These are phyloP conservation scores for Vanessa atalanta DNA, from an alignment of 1,140 invertebrate species.

Conservation along the genomic window DNA sequence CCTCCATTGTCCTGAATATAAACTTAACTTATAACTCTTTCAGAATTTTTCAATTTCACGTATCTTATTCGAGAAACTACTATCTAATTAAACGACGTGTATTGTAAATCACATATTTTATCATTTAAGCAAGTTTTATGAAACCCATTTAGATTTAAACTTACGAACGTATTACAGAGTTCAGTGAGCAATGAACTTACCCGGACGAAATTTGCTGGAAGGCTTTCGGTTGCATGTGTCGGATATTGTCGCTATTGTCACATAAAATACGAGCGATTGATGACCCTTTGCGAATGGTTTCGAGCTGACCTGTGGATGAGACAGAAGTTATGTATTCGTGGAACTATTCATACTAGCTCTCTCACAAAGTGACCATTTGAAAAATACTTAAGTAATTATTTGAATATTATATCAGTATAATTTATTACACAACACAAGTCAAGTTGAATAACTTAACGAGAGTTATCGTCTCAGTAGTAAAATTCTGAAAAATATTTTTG, in stretches of 20 bases:
- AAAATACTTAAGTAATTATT: neutral
- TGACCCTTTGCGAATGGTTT: conserved; percentile 67
- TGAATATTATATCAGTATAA: neutral
- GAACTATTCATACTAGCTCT: no score
- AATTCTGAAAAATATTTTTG: no score
- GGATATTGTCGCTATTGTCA: conserved; percentile 67
- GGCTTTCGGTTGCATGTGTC: conserved; percentile 65
- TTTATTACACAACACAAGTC: no score
- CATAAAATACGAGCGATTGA: conserved; percentile 75
- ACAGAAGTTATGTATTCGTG: no score
- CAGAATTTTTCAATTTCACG: neutral
- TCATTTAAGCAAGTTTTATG: no score
- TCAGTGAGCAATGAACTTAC: conserved; percentile 46
- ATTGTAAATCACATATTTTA: no score
- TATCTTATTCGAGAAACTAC: no score
- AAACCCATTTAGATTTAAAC: no score
- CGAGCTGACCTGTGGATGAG: conserved; percentile 63
- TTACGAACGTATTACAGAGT: neutral
- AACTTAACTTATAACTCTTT: neutral
- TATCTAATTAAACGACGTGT: no score
- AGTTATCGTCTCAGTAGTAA: no score
- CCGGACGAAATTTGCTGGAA: conserved; percentile 60
- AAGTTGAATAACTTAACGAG: no score
- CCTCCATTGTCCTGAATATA: neutral
- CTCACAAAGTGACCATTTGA: no score